Percentiles rank a stretch among this genome's conserved stretches.
Evolutionary conservation across 2,888 invertebrate genomes (phyloP).

Genomic region (Amphipyra berbera): DNA sequence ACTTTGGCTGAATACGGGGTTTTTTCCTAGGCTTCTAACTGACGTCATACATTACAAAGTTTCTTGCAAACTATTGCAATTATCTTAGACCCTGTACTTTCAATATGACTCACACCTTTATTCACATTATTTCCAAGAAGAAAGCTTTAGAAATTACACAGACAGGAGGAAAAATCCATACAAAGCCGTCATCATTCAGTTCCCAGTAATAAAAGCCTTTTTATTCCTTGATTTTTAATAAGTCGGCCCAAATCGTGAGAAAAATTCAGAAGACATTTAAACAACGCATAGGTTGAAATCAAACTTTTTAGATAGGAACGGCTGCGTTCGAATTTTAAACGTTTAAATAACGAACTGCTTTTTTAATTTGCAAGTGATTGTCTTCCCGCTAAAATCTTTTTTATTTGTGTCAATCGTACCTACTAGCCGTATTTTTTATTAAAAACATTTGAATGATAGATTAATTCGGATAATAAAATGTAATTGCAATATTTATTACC

Average conservation of each 20-base stretch:
- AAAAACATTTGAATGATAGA: constrained; percentile 35
- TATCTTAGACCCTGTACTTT: constrained; percentile 15
- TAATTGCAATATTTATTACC: constrained; percentile 61
- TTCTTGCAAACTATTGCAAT: background rate
- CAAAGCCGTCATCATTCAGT: constrained; percentile 51
- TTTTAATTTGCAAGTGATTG: constrained; percentile 14
- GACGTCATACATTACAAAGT: background rate
- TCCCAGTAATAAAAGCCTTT: constrained; percentile 55
- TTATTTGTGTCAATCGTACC: background rate
- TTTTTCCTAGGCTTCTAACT: too few species aligned
- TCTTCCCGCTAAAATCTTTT: constrained; percentile 1
- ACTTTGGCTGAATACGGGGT: too few species aligned
- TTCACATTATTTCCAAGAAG: constrained; percentile 59
- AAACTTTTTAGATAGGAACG: constrained; percentile 32
- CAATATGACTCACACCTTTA: constrained; percentile 38
- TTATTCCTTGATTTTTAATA: constrained; percentile 53
- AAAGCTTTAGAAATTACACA: constrained; percentile 57
- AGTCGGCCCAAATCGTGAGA: constrained; percentile 53
- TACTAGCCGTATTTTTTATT: background rate
- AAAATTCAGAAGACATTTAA: constrained; percentile 50
- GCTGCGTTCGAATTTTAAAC: constrained; percentile 22
- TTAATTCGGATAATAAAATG: constrained; percentile 56
- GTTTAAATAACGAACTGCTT: constrained; percentile 1
- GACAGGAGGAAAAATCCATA: constrained; percentile 60
- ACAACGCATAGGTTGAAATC: constrained; percentile 37